Percentiles rank a stretch among this genome's conserved stretches.
phyloP scores from a whole-genome alignment of 2,113 vertebrate genomes.

The Zosterops borbonicus region DNA sequence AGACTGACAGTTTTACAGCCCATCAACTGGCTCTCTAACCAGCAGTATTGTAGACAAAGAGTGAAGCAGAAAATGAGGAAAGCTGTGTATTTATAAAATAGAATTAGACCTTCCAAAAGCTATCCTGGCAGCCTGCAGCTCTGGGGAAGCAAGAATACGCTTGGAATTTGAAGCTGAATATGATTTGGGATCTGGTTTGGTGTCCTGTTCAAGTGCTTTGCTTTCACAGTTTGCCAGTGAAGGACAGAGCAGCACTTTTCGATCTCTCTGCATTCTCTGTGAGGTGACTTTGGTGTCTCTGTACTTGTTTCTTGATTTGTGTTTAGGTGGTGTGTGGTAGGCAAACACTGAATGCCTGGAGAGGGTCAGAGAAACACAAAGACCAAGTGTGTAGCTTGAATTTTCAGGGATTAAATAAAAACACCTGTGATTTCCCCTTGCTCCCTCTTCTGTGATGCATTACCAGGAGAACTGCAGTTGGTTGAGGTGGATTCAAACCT shows the following conservation, averaged over 20 bases:
- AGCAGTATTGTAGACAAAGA: neutral
- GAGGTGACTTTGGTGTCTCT: neutral
- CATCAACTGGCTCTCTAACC: neutral
- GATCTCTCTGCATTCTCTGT: neutral
- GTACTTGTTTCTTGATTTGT: neutral
- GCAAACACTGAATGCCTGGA: neutral
- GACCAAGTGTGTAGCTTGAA: neutral
- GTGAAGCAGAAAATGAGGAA: neutral
- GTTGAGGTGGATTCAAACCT: neutral
- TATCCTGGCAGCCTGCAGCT: accelerated
- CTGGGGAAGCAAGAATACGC: neutral
- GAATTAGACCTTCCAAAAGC: neutral
- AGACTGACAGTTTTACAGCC: conserved; percentile 20
- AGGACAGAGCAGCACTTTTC: neutral
- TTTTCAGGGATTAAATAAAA: neutral
- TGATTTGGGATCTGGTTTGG: neutral
- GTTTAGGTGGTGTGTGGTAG: neutral
- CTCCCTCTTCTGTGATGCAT: neutral
- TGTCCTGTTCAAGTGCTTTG: neutral
- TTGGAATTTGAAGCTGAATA: neutral
- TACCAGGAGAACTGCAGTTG: neutral
- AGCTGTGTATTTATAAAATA: neutral
- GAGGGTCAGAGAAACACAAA: neutral
- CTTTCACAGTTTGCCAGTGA: neutral
- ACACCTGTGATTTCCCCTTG: neutral